Base-by-base conservation (phyloP, 2,797 vertebrate species). In the Pantherophis alleghaniensis region DNA sequence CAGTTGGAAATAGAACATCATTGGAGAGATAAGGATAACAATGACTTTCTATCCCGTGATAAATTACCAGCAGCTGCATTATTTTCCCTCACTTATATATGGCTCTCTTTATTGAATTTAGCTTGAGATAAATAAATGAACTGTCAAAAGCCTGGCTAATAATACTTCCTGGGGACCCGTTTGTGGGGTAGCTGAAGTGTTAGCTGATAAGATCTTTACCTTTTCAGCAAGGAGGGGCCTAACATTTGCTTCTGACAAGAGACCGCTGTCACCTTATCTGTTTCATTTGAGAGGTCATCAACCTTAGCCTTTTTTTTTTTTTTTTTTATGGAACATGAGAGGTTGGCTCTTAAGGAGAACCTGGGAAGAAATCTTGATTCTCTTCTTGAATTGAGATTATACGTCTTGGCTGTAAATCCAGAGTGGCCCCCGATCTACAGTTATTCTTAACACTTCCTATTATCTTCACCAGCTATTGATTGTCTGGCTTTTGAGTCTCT, bases 81-180 rank as follows among this genome's bases (percentile, higher is more conserved):
- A 98, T 98, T 99, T 98, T 98, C 97, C 96, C 97, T 97, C 98
- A 98, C 98, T 98, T 98, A 98, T 98, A 98, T 98, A 98, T 97
- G 98, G 98, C 97, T 98, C 95, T 96, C 98, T 98, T 98, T 98
- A 99, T 99, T 98, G 98, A 98, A 98, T 98, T 98, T 98, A 98
- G 98, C 97, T 97, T 97, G 97, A 98, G 98, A 98, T 98, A 99
- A 99, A 99, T 98, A 98, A 98, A 98, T 96, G 97, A 97, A 98
- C 98, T 98, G 98, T 98, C 98, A 98, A 97, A 97, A 95, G 97
- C 97, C 97, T 97, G 96, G 98, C 98, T 98, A 98, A 98, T 98
- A 98, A 98, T 98, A 98, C 97, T 98, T 98, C 96, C 97, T 97
- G 97, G 97, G 97, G 97, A 97, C 97, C 97, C 94, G 96, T 97